Conservation (phyloP, 2,888 invertebrate species). For the Marronus borbonicus region DNA sequence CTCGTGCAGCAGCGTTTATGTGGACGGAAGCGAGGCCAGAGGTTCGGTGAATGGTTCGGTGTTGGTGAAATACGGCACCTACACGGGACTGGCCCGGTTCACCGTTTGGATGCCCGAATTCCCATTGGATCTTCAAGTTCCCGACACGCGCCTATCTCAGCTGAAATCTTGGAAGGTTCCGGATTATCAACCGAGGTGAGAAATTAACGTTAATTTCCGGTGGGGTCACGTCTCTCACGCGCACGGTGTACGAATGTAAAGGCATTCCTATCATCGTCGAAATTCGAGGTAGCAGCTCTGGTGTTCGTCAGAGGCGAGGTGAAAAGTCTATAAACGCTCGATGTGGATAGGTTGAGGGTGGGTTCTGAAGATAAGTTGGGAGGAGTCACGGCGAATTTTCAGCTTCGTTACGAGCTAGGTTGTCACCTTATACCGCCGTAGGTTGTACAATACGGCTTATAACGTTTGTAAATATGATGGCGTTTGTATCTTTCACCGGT, state of each 20-base stretch:
- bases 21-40: slow-evolving; percentile 95
- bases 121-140: slow-evolving; percentile 90
- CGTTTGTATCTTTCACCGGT: neutral
- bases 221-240: neutral
- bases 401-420: neutral
- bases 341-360: neutral
- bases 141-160: slow-evolving; percentile 91
- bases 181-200: slow-evolving; percentile 76
- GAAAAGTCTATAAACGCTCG: too few relatives aligned
- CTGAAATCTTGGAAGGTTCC: slow-evolving; percentile 96
- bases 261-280: neutral
- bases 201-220: slow-evolving; percentile 44
- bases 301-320: neutral
- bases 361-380: neutral
- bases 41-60: slow-evolving; percentile 96
- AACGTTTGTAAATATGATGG: neutral
- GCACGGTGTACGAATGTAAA: neutral
- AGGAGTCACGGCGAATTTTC: neutral
- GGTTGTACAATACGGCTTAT: neutral
- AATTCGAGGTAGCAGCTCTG: neutral
- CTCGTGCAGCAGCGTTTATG: slow-evolving; percentile 96
- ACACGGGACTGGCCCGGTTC: slow-evolving; percentile 89
- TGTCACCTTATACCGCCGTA: neutral
- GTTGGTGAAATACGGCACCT: slow-evolving; percentile 92
- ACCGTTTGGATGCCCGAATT: slow-evolving; percentile 98